These are phyloP conservation scores for Parotocinclus haroldoi DNA, from an alignment of 2,797 vertebrate species.

Conservation along the genomic window DNA sequence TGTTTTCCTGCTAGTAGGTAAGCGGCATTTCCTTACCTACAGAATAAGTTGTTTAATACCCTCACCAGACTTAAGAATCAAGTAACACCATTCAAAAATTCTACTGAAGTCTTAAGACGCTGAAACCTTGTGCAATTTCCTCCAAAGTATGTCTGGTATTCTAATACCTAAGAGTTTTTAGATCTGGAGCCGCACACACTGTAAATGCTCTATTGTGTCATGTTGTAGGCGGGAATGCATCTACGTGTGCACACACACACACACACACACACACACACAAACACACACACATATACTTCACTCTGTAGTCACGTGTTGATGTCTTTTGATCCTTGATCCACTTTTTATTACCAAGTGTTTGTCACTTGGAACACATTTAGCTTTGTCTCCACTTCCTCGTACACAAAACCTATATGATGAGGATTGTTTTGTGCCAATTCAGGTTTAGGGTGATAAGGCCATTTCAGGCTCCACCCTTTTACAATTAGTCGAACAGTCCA, in stretches of 20 bases:
- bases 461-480: too few species aligned
- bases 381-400: slow-evolving; percentile 29
- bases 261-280: slow-evolving; percentile 11
- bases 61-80: slow-evolving; percentile 56
- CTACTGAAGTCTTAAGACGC: slow-evolving; percentile 11
- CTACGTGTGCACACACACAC: background rate
- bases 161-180: slow-evolving; percentile 30
- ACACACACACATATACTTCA: too few species aligned
- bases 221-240: background rate
- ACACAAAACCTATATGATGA: slow-evolving; percentile 27
- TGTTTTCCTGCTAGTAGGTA: slow-evolving; percentile 67
- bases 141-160: slow-evolving; percentile 25
- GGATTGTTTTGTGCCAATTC: too few species aligned
- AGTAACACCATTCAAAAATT: slow-evolving; percentile 58
- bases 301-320: slow-evolving; percentile 30
- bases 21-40: slow-evolving; percentile 74
- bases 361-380: slow-evolving; percentile 23
- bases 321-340: slow-evolving; percentile 55
- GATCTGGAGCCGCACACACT: slow-evolving; percentile 14
- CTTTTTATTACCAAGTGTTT: slow-evolving; percentile 61
- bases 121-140: slow-evolving; percentile 37
- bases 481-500: too few species aligned
- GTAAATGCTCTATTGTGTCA: background rate
- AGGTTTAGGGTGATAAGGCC: too few species aligned
- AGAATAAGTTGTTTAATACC: slow-evolving; percentile 65